A percentile compares a stretch with the other conserved stretches of the same genome.
phyloP scores from a whole-genome alignment of 2,797 vertebrate genomes.

The Phylloscopus collybita region DNA sequence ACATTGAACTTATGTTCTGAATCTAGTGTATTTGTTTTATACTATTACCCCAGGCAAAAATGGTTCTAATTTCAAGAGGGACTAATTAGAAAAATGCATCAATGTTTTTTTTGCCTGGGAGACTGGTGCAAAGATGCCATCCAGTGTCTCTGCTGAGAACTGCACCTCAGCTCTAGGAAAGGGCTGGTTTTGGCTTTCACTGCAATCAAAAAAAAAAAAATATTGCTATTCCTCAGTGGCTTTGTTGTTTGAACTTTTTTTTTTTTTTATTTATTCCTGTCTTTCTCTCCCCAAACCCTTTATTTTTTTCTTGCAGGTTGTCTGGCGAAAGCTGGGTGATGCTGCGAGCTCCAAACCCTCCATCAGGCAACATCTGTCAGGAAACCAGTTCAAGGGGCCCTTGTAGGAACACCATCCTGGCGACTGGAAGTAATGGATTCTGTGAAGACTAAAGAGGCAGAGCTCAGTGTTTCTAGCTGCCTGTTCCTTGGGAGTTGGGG shows the following conservation, averaged over 20 bases:
- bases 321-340: conserved; percentile 96
- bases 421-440: conserved; percentile 10
- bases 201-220: not conserved
- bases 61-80: conserved; percentile 52
- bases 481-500: not conserved
- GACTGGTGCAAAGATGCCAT: conserved; percentile 11
- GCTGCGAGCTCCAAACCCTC: conserved; percentile 94
- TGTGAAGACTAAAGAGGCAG: conserved; percentile 42
- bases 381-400: conserved; percentile 98
- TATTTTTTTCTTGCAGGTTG: conserved; percentile 82
- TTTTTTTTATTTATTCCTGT: not conserved
- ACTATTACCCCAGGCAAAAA: conserved; percentile 45
- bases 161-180: not conserved
- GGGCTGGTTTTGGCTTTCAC: not conserved
- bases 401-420: conserved; percentile 75
- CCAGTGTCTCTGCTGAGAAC: conserved; percentile 27
- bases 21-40: conserved; percentile 46
- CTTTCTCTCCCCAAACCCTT: not conserved
- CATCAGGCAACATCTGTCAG: conserved; percentile 94
- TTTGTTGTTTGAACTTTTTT: not conserved
- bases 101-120: not conserved
- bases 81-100: conserved; percentile 53
- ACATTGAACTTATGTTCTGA: conserved; percentile 54
- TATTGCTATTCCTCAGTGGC: not conserved
- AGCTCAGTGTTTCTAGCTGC: conserved; percentile 40